Evolutionary conservation across 1,140 invertebrate genomes (phyloP).

Genomic region (Maconellicoccus hirsutus): DNA sequence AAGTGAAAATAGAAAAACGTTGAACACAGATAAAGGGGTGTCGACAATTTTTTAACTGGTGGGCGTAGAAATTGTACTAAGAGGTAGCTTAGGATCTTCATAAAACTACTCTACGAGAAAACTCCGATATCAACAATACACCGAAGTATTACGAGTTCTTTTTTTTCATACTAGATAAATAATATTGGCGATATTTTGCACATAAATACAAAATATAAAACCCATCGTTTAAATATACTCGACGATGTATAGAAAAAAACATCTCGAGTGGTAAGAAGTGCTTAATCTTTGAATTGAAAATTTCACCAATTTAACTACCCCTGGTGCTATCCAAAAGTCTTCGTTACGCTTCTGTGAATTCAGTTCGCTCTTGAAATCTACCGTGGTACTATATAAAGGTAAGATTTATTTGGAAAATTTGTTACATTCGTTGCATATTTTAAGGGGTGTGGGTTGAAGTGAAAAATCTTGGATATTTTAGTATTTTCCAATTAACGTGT

Average conservation of each 20-base stretch:
- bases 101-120: no score
- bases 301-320: neutral
- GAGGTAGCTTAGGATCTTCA: neutral
- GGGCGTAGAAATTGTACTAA: neutral
- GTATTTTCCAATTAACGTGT: neutral
- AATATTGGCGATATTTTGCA: no score
- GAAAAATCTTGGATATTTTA: neutral
- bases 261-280: no score
- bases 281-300: neutral
- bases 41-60: neutral
- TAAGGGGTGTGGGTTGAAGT: neutral
- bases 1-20: neutral
- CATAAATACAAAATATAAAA: no score
- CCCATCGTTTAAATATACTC: no score
- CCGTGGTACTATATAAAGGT: neutral
- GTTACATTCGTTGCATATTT: neutral
- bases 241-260: no score
- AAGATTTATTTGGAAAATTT: neutral
- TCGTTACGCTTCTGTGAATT: conserved; percentile 3
- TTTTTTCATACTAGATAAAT: no score
- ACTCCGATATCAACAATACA: no score
- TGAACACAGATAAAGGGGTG: neutral
- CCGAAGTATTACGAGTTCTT: no score
- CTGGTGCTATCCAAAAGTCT: neutral
- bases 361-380: neutral